Evolutionary conservation across 1,140 invertebrate genomes (phyloP), one percentile per base, ranked within the genome.

Genomic region (Drosophila lacteicornis): DNA sequence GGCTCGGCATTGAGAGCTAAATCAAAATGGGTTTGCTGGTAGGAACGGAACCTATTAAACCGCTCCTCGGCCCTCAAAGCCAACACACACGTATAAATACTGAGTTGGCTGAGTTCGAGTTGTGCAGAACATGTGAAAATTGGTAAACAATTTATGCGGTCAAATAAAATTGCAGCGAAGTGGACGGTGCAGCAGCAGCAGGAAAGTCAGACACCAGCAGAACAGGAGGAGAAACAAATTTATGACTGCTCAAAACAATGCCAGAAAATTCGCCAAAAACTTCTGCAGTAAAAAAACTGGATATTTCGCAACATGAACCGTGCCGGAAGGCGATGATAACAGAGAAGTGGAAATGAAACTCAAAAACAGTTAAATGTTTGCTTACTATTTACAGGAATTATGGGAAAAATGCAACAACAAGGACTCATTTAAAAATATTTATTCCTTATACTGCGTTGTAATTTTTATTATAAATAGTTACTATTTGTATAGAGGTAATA

Each of bases 121-220:
- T 59, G 50, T 22, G 50, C 56, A 47, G 53, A 57, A 47, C 43
- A 77, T 68, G 63, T 60, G 66, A 73, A 74, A 85, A 81, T 78
- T 78, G 75, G 75, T 77, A 77, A 77, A 77, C 75, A 77, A 77
- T 77, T 77, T 77, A 77, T 77, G 75, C 77, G 75, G 74, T 77
- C 74, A 77, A 77, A 77, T 77, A 77, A 77, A 77, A 77, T 69
- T 46, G 56, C 42, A 59, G 38, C 61, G 43, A 51, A 75, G 33
- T 51, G 73, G 38, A 66, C 30, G 12, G 13, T 22, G 42, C 55
- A 27, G 47, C 60, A 55, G 58, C n/a, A 62, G 62, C 51, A 57
- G 65, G 40, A 60, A 45, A 77, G 51, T 56, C 49, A 46, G 70
- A 40, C 56, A 46, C 47, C 47, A 43, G 27, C 42, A 43, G 42